A percentile compares a stretch with the other conserved stretches of the same genome.
Conservation (phyloP, 2,113 vertebrate species). For the Chelonoidis abingdonii region DNA sequence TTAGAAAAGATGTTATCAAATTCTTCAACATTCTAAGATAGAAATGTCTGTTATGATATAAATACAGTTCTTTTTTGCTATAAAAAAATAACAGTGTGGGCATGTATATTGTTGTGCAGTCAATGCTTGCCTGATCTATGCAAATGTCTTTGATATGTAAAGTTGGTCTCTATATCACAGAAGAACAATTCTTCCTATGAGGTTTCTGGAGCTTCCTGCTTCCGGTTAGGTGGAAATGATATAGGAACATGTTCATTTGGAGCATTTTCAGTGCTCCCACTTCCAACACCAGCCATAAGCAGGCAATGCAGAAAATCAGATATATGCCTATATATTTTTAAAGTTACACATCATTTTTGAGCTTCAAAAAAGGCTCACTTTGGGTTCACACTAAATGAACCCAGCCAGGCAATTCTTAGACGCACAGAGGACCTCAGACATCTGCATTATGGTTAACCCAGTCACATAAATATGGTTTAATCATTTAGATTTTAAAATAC, state of each 20-base stretch:
- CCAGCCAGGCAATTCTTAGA: neutral
- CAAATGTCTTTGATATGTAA: slow-evolving; percentile 10
- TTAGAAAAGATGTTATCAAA: neutral
- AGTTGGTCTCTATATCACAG: slow-evolving; percentile 37
- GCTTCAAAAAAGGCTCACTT: neutral
- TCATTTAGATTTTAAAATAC: neutral
- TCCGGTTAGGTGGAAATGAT: neutral
- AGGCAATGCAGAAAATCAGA: neutral
- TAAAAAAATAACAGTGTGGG: slow-evolving; percentile 8
- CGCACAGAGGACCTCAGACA: neutral
- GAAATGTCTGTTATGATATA: slow-evolving; percentile 6
- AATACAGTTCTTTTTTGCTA: slow-evolving; percentile 13
- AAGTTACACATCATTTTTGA: neutral
- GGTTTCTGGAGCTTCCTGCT: neutral
- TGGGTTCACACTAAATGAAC: neutral
- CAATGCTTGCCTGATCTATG: neutral
- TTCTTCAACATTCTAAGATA: neutral
- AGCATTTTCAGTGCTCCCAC: neutral
- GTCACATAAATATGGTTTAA: neutral
- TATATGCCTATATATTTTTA: neutral
- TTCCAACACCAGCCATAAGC: too few species aligned
- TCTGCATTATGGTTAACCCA: neutral
- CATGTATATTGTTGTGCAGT: neutral
- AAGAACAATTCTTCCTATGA: neutral
- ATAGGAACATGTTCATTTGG: neutral